Conservation (phyloP, 1,140 invertebrate species). For the Ridgeia piscesae region DNA sequence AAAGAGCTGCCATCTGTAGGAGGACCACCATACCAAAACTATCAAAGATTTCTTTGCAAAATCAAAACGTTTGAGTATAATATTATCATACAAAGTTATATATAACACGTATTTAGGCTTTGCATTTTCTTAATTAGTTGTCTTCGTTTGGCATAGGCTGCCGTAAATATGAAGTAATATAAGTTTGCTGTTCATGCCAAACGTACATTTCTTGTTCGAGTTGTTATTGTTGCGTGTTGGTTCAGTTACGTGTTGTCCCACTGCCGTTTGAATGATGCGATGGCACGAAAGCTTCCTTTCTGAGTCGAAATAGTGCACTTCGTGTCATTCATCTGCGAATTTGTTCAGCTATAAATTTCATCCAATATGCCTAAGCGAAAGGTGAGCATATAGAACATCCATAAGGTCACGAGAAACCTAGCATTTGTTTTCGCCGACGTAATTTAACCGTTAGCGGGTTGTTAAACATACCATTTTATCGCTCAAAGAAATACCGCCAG, state of each 20-base stretch:
- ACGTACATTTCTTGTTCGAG: not conserved
- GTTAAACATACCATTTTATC: constrained; percentile 1
- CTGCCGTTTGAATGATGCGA: not conserved
- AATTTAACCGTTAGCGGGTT: not conserved
- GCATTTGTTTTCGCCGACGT: not conserved
- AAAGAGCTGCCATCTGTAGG: not conserved
- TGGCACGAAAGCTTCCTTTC: not conserved
- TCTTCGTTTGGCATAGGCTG: too few species aligned
- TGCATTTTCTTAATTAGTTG: too few species aligned
- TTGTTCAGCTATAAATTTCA: not conserved
- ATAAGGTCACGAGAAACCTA: not conserved
- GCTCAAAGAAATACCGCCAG: not conserved
- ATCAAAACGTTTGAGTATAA: too few species aligned
- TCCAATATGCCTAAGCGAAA: not conserved
- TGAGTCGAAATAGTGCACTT: not conserved
- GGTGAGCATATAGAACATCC: not conserved
- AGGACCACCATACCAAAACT: not conserved
- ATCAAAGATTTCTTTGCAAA: too few species aligned
- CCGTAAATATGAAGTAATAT: too few species aligned
- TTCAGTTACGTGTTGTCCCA: not conserved
- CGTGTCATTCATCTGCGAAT: not conserved
- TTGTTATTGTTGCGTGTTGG: not conserved
- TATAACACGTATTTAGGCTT: too few species aligned
- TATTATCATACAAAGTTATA: too few species aligned
- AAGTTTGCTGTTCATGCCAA: too few species aligned